Percentiles rank a stretch among this genome's conserved stretches.
Evolutionary conservation across 1,140 invertebrate species (phyloP).

Genomic region (Drosophila ironensis): DNA sequence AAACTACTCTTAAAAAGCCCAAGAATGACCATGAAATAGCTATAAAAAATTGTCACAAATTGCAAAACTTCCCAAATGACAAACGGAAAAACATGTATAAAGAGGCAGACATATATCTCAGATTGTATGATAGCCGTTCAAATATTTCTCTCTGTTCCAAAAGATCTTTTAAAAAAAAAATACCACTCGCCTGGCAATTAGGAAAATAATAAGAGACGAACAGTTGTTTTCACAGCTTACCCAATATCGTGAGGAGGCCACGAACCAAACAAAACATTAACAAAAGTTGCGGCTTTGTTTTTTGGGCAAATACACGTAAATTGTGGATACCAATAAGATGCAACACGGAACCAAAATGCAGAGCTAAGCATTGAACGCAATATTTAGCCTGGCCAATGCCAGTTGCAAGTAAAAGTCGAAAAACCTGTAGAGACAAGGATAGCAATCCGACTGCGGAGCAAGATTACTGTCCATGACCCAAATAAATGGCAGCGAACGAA

Average conservation of each 20-base stretch:
- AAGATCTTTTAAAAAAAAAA: too few relatives aligned
- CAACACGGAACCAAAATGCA: slow-evolving; percentile 60
- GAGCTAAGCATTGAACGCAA: neutral
- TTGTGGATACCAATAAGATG: slow-evolving; percentile 37
- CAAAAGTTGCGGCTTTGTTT: neutral
- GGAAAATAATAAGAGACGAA: slow-evolving; percentile 2
- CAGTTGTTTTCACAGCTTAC: slow-evolving; percentile 55
- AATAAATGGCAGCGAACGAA: slow-evolving; percentile 63
- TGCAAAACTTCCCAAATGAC: too few relatives aligned
- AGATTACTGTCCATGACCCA: slow-evolving; percentile 76
- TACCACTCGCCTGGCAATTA: neutral
- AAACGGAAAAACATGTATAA: too few relatives aligned
- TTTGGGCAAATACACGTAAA: slow-evolving; percentile 3
- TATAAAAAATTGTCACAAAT: too few relatives aligned
- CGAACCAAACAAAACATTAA: neutral
- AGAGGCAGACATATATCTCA: too few relatives aligned
- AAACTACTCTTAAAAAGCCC: too few relatives aligned
- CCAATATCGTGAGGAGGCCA: slow-evolving; percentile 9
- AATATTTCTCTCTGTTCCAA: too few relatives aligned
- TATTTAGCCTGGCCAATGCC: slow-evolving; percentile 21
- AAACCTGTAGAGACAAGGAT: slow-evolving; percentile 58
- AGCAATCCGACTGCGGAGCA: slow-evolving; percentile 5
- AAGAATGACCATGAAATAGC: too few relatives aligned
- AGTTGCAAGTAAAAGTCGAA: slow-evolving; percentile 76
- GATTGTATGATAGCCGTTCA: too few relatives aligned